These are phyloP conservation scores for Molossus molossus DNA, from an alignment of 2,797 vertebrate species.

Conservation along the genomic window DNA sequence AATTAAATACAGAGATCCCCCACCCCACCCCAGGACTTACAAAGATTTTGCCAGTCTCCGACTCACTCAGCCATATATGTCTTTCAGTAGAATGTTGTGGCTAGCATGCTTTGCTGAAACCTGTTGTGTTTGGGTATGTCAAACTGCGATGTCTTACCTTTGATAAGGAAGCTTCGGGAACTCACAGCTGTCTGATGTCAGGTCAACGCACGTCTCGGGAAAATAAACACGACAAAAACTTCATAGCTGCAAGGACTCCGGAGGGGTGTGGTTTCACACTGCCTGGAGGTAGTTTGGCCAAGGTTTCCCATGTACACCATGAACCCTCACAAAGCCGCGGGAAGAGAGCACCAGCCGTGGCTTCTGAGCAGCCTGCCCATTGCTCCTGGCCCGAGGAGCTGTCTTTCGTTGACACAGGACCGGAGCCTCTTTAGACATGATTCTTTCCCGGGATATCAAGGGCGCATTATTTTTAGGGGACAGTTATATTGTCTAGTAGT, in stretches of 20 bases:
- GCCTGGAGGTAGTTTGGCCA: constrained; percentile 5
- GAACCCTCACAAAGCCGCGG: constrained; percentile 31
- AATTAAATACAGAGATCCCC: background rate
- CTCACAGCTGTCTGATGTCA: background rate
- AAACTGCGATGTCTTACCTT: background rate
- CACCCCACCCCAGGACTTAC: background rate
- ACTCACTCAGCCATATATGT: background rate
- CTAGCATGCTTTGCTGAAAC: constrained; percentile 16
- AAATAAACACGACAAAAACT: constrained; percentile 64
- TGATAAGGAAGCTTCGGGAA: constrained; percentile 3
- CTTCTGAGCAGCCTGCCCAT: background rate
- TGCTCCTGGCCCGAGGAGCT: background rate
- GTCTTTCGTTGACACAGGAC: constrained; percentile 36
- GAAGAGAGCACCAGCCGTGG: background rate
- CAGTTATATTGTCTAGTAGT: constrained; percentile 19
- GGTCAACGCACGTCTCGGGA: background rate
- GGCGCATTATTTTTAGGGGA: constrained; percentile 68
- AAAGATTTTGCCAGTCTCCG: background rate
- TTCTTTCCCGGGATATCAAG: constrained; percentile 50
- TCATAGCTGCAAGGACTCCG: background rate
- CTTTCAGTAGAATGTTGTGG: background rate
- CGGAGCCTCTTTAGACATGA: constrained; percentile 38
- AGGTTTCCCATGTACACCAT: background rate
- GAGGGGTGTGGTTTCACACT: constrained; percentile 17
- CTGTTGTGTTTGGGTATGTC: background rate